Evolutionary conservation across 2,113 vertebrate species (phyloP), one percentile per base, ranked within the genome.

Genomic region (Gila orcuttii): DNA sequence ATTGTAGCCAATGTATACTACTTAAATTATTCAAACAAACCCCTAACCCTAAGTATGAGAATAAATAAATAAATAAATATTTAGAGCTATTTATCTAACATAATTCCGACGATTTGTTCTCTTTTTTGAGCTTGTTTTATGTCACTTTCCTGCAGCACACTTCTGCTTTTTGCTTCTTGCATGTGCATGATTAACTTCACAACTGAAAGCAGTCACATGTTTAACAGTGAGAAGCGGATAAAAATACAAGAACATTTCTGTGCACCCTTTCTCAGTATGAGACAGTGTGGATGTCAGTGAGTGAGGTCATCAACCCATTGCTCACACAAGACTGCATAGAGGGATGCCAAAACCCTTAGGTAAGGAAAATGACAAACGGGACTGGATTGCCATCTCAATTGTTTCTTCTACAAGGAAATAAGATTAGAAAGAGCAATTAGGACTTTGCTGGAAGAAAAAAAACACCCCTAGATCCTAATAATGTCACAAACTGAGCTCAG

Each of bases 81-180:
- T 62, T 12, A 28, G 2, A 28, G 9, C 7, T 3, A 2, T n/a
- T 10, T 42, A 42, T 9, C 23, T 3, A 42, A 42, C 21, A 39
- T 3, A 23, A 60, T 60, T 85, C 17, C 31, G 11, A 66, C 0
- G 33, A 12, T 73, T 64, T 47, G 33, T 68, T 45, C 82, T 85
- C 79, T 75, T 19, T 52, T 71, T 73, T 39, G 10, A 45, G 2
- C 45, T 79, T 71, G n/a, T 62, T 36, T 77, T 11, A 7, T 21
- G 19, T 69, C 25, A 82, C 79, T 73, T 77, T 25, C 21, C 23
- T 39, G 50, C 59, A 81, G 36, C 52, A 33, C 13, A 83, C 60
- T 88, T 88, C 83, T 85, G 73, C 79, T 88, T 86, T 83, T 55
- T 31, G 45, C 8, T 60, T 73, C 62, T 62, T 55, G 75, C 21